Base-by-base conservation (phyloP, 2,113 vertebrate species). In the Dolichotis patagonum region DNA sequence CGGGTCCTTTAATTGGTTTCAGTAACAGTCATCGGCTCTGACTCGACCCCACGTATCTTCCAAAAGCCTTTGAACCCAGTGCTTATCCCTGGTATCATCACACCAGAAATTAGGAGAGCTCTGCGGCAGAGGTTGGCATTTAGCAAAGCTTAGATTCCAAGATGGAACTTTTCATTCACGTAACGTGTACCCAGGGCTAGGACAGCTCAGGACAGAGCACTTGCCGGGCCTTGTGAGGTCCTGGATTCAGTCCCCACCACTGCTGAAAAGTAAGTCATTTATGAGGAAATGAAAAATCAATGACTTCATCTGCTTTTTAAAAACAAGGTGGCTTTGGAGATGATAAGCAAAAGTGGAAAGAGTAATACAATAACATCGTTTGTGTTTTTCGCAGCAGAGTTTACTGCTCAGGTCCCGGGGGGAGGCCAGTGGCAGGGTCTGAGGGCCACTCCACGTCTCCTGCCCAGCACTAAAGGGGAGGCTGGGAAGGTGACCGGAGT, bases 151-250 rank as follows among this genome's bases (percentile, higher is more conserved):
- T 91, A 73, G 16, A 38, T 41, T 60, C 24, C 83, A n/a, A 78
- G 17, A 91, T 81, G 17, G 85, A 87, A 88, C 12, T 63, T 86
- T 85, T 80, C 94, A 91, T 56, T 96, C 78, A 94, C 63, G 60
- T 80, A 71, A 67, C 43, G 26, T 71, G 13, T 75, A 83, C 78
- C 54, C 46, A 90, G 41, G 60, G 22, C 41, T 20, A 3, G 73
- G 43, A 41, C 20, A 32, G 69, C 26, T 41, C 19, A 43, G n/a
- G 58, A 49, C 32, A 78, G 41, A 92, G 56, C 16, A 30, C 22
- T 38, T 52, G 22, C 35, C 24, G 7, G 20, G 46, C 65, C 38
- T 14, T 26, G 30, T 22, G 35, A 86, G 63, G 22, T 35, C 46
- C 32, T 52, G 3, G 19, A 22, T 26, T n/a, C 20, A 3, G 19